Conservation (phyloP, 2,113 vertebrate species). For the Chlamydotis undulata region DNA sequence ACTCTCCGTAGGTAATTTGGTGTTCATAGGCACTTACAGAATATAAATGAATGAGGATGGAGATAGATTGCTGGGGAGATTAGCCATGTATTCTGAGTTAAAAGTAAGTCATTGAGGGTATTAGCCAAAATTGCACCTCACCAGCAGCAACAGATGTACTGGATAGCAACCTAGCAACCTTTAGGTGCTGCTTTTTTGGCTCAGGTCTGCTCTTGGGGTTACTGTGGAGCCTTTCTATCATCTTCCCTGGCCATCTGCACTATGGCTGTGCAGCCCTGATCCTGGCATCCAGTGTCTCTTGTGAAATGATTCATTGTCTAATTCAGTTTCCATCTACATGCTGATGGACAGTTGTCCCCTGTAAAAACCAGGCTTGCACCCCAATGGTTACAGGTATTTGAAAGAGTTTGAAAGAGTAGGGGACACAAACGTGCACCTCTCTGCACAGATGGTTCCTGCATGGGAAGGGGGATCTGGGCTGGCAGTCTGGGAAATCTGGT, state of each 20-base stretch:
- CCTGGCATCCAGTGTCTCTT: rapidly evolving
- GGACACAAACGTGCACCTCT: neutral
- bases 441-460: neutral
- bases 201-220: neutral
- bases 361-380: neutral
- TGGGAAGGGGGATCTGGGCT: neutral
- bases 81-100: neutral
- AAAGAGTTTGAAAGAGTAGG: neutral
- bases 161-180: neutral
- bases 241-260: neutral
- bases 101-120: neutral
- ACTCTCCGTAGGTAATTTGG: neutral
- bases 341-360: neutral
- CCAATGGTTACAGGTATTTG: neutral
- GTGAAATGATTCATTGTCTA: neutral
- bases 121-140: neutral
- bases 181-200: neutral
- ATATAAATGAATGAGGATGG: neutral
- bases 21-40: neutral
- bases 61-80: neutral
- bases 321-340: neutral
- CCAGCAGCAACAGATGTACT: neutral
- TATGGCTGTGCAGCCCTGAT: neutral
- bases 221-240: neutral
- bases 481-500: neutral